Evolutionary conservation across 2,888 invertebrate species (phyloP), one percentile per base, ranked within the genome.

Genomic region (Teinopalpus imperialis): DNA sequence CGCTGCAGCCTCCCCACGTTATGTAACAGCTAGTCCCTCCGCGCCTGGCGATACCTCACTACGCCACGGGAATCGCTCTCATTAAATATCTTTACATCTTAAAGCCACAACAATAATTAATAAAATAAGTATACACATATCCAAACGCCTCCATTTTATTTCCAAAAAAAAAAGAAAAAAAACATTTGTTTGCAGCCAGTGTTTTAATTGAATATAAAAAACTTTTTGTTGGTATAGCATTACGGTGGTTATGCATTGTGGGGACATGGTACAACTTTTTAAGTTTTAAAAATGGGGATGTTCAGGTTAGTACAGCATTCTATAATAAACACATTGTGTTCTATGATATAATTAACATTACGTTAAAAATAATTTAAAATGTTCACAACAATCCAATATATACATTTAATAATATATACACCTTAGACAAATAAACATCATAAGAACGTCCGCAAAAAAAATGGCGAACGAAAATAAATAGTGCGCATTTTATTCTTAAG

Each of bases 1-100:
- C 74, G 69, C 58, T 59, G 54, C 75, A 75, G 76, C 69, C 75
- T 81, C 76, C 78, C 73, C 63, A 56, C 72, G 69, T 87, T 85
- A 87, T 69, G 83, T 75, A 86, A 87, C 75, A 63, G 61, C 74
- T 82, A 87, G 87, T 87, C 81, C 80, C 76, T 69, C 55, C 58
- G 66, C 69, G 75, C 69, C 74, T 61, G 74, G 68, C 79, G 62
- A 55, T 68, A 66, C 60, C 67, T 69, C 63, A 68, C 60, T 71
- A 77, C 81, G 77, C 69, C 63, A 66, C 46, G 39, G 71, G 68
- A 65, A 56, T 51, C 51, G 43, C 49, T 41, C 53, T 51, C 51
- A 21, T 43, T n/a, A 6, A 23, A 9, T 23, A 30, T 26, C 16
- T 0, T 3, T 27, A 27, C 10, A 3, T n/a, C 8, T 13, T 23